phyloP scores from a whole-genome alignment of 2,888 invertebrate genomes.

The Flexamia atlantica region DNA sequence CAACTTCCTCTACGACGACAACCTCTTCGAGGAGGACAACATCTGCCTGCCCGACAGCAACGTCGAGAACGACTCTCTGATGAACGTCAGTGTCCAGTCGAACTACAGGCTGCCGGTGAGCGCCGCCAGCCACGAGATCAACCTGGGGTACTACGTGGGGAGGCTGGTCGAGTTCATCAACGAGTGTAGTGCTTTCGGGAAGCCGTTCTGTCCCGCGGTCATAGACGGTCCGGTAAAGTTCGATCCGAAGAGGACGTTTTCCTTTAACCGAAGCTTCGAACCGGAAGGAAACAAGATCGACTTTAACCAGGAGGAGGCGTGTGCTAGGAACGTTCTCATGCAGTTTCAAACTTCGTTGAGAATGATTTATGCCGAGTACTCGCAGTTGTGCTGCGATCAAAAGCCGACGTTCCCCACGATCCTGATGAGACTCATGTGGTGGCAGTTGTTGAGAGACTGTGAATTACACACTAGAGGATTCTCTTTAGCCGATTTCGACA shows the following conservation, averaged over 20 bases:
- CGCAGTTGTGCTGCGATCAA: slow-evolving; percentile 52
- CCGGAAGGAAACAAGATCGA: background rate
- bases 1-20: slow-evolving; percentile 23
- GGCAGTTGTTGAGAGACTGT: slow-evolving; percentile 61
- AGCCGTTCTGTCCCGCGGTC: background rate
- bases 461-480: slow-evolving; percentile 46
- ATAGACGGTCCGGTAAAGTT: background rate
- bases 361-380: slow-evolving; percentile 51
- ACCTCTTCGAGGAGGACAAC: slow-evolving; percentile 55
- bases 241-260: background rate
- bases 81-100: background rate
- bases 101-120: slow-evolving; percentile 37
- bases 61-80: background rate
- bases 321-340: slow-evolving; percentile 37
- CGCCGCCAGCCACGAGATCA: slow-evolving; percentile 37
- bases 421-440: slow-evolving; percentile 51
- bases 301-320: slow-evolving; percentile 36
- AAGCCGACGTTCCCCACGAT: slow-evolving; percentile 11
- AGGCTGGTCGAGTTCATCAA: slow-evolving; percentile 44
- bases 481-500: slow-evolving; percentile 58
- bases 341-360: slow-evolving; percentile 42
- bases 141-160: slow-evolving; percentile 7
- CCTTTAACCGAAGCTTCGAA: background rate
- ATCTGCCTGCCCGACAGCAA: background rate
- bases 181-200: background rate